phyloP scores from a whole-genome alignment of 1,140 invertebrate species.

The Diabrotica virgifera region DNA sequence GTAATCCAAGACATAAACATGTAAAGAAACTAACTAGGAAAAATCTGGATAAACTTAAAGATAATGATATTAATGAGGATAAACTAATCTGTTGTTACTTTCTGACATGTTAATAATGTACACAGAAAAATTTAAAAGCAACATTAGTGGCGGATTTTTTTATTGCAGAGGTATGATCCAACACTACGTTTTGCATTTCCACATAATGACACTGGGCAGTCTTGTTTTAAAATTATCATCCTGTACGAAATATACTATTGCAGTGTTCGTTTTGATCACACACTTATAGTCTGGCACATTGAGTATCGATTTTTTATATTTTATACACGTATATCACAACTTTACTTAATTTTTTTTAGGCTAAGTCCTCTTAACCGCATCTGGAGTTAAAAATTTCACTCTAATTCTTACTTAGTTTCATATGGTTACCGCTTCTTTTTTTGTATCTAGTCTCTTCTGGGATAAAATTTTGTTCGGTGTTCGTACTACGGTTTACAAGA shows the following conservation, averaged over 20 bases:
- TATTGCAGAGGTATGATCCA: too few relatives aligned
- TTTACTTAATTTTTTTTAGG: slow-evolving; percentile 20
- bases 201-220: too few relatives aligned
- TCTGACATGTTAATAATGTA: too few relatives aligned
- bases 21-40: too few relatives aligned
- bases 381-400: slow-evolving; percentile 15
- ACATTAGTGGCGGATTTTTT: too few relatives aligned
- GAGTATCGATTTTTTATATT: slow-evolving; percentile 20
- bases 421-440: slow-evolving; percentile 4
- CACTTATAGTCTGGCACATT: slow-evolving; percentile 23
- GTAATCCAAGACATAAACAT: too few relatives aligned
- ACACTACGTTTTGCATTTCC: too few relatives aligned
- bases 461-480: slow-evolving; percentile 8
- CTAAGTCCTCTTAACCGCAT: slow-evolving; percentile 17
- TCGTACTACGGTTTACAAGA: slow-evolving; percentile 66
- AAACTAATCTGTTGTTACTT: too few relatives aligned
- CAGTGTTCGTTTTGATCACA: slow-evolving; percentile 18
- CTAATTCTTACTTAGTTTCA: slow-evolving; percentile 10
- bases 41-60: too few relatives aligned
- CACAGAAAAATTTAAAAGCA: too few relatives aligned
- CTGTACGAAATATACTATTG: slow-evolving; percentile 11
- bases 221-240: neutral
- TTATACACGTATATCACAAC: slow-evolving; percentile 27
- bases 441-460: slow-evolving; percentile 22
- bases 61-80: too few relatives aligned